These are phyloP conservation scores for Malachius bipustulatus DNA, from an alignment of 2,888 invertebrate species.

Conservation along the genomic window DNA sequence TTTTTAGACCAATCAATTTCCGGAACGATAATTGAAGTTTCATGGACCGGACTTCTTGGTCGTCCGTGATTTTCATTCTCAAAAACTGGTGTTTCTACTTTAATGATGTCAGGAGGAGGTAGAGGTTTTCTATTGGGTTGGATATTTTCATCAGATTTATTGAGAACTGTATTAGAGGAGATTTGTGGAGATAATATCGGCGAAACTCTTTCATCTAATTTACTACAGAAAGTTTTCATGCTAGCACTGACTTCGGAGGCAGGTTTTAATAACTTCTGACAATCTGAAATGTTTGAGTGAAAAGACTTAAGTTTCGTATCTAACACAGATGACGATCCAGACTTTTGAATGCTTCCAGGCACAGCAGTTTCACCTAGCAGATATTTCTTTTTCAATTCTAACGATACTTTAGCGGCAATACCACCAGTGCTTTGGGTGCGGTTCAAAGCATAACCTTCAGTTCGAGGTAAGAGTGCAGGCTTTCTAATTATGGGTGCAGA, in stretches of 20 bases:
- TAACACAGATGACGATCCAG: slow-evolving; percentile 70
- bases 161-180: background rate
- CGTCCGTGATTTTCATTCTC: slow-evolving; percentile 37
- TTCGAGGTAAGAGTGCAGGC: slow-evolving; percentile 33
- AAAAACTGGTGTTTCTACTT: slow-evolving; percentile 14
- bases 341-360: slow-evolving; percentile 62
- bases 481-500: slow-evolving; percentile 26
- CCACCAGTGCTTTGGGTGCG: slow-evolving; percentile 79
- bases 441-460: slow-evolving; percentile 66
- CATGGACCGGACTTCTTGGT: slow-evolving; percentile 50
- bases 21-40: slow-evolving; percentile 54
- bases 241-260: slow-evolving; percentile 51
- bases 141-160: slow-evolving; percentile 5
- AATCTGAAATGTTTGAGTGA: slow-evolving; percentile 75
- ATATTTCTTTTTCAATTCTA: slow-evolving; percentile 78
- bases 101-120: slow-evolving; percentile 13
- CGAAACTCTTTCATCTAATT: slow-evolving; percentile 31
- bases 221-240: slow-evolving; percentile 54
- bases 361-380: slow-evolving; percentile 58
- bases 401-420: slow-evolving; percentile 73
- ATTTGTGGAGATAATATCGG: slow-evolving; percentile 22
- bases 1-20: slow-evolving; percentile 45
- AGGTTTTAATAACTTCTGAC: slow-evolving; percentile 74
- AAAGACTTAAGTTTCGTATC: slow-evolving; percentile 77
- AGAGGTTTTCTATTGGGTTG: too few species aligned